These are phyloP conservation scores for honey bee (Apis mellifera) DNA, from an alignment of 1,140 invertebrate species.

Conservation along the genomic window DNA sequence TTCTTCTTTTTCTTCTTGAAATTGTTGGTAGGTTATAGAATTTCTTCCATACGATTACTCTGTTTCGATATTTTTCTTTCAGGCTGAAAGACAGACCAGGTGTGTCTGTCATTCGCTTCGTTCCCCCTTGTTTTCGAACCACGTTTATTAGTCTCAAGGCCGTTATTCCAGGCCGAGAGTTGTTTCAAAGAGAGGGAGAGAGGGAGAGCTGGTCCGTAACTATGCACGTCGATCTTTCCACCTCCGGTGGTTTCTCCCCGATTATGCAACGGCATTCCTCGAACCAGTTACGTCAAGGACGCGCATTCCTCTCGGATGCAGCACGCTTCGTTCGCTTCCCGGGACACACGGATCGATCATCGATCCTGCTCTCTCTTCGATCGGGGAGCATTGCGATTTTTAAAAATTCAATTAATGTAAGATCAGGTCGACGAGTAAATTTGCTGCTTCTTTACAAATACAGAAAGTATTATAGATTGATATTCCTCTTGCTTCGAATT, in stretches of 20 bases:
- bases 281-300: constrained; percentile 63
- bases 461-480: too few species aligned
- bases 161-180: not conserved
- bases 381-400: not conserved
- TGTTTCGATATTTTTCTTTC: too few species aligned
- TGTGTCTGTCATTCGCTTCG: not conserved
- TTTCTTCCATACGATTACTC: too few species aligned
- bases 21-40: too few species aligned
- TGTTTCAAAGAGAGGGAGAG: not conserved
- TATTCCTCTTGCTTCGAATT: too few species aligned
- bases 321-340: constrained; percentile 2
- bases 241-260: constrained; percentile 5
- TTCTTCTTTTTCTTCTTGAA: not conserved
- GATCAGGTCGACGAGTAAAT: too few species aligned
- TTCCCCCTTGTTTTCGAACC: not conserved
- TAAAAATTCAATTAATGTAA: too few species aligned
- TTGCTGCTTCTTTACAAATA: too few species aligned
- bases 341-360: constrained; percentile 18
- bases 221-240: constrained; percentile 33
- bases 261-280: constrained; percentile 63
- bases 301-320: constrained; percentile 25
- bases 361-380: not conserved
- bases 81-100: too few species aligned
- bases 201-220: not conserved
- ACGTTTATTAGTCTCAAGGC: not conserved